Evolutionary conservation across 92 coral and sea anemone species (phyloP).

Genomic region (Palythoa grandis): DNA sequence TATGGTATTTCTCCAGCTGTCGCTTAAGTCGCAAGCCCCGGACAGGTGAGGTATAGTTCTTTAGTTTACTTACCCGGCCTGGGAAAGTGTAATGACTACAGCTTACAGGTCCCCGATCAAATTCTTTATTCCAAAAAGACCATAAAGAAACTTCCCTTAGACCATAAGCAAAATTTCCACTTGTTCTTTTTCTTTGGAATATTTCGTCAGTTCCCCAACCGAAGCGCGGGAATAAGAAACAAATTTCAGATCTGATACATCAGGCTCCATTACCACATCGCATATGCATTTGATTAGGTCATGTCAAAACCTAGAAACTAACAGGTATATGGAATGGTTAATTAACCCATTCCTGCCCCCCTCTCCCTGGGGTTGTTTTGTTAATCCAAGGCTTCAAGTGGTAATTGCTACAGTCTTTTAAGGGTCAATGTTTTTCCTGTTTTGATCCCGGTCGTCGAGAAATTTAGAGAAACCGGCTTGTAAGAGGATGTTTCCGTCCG

Average conservation of each 20-base stretch:
- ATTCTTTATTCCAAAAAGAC: slow-evolving; percentile 39
- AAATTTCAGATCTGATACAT: slow-evolving; percentile 78
- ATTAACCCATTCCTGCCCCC: slow-evolving; percentile 28
- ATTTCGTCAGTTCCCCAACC: slow-evolving; percentile 75
- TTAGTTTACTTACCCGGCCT: slow-evolving; percentile 31
- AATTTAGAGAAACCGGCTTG: neutral
- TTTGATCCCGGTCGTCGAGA: neutral
- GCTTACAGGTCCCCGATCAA: slow-evolving; percentile 22
- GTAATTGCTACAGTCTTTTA: neutral
- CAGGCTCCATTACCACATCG: slow-evolving; percentile 92
- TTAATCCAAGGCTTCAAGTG: slow-evolving; percentile 19
- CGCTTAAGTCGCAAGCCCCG: neutral
- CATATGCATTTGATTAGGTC: slow-evolving; percentile 97
- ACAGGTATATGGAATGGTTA: slow-evolving; percentile 89
- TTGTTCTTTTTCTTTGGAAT: slow-evolving; percentile 59
- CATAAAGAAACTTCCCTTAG: slow-evolving; percentile 30
- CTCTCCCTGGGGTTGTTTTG: slow-evolving; percentile 22
- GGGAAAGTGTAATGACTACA: neutral
- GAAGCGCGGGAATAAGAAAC: slow-evolving; percentile 51
- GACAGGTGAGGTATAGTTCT: neutral
- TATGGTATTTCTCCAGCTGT: neutral
- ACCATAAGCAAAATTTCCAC: slow-evolving; percentile 32
- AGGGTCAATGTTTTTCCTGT: slow-evolving; percentile 18
- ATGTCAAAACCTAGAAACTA: slow-evolving; percentile 61
- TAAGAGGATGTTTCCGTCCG: neutral